These are phyloP conservation scores for Chalcosyrphus nemorum DNA, from an alignment of 2,888 invertebrate genomes.

Conservation along the genomic window DNA sequence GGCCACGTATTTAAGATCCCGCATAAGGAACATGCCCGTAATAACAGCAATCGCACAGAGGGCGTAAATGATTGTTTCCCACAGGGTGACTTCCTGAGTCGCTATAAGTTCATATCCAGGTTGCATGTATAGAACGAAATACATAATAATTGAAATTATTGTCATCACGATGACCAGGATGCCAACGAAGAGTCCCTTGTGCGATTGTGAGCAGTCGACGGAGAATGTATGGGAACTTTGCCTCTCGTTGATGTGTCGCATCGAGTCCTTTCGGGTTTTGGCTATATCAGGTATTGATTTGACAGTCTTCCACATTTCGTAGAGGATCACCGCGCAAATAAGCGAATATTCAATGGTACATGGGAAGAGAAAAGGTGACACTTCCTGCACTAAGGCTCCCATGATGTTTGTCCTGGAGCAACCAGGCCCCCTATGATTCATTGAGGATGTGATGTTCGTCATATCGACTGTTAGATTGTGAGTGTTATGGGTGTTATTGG, in stretches of 20 bases:
- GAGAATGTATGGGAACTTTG: slow-evolving; percentile 86
- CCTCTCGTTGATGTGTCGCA: slow-evolving; percentile 79
- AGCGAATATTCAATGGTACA: slow-evolving; percentile 95
- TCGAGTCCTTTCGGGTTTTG: slow-evolving; percentile 80
- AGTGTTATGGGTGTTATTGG: slow-evolving; percentile 48
- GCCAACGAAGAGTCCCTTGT: slow-evolving; percentile 89
- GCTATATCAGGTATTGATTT: slow-evolving; percentile 84
- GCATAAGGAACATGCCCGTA: slow-evolving; percentile 86
- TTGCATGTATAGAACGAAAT: slow-evolving; percentile 90
- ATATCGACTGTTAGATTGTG: slow-evolving; percentile 75
- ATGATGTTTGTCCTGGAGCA: slow-evolving; percentile 87
- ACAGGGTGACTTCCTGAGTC: slow-evolving; percentile 89
- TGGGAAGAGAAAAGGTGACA: slow-evolving; percentile 92
- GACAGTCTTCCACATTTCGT: slow-evolving; percentile 95
- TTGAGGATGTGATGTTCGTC: slow-evolving; percentile 8
- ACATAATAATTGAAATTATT: slow-evolving; percentile 93
- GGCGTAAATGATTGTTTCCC: slow-evolving; percentile 88
- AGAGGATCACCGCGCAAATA: slow-evolving; percentile 93
- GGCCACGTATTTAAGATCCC: slow-evolving; percentile 86
- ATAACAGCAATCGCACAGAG: slow-evolving; percentile 86
- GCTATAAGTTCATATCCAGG: slow-evolving; percentile 86
- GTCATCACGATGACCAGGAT: slow-evolving; percentile 91
- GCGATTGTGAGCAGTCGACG: slow-evolving; percentile 92
- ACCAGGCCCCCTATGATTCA: slow-evolving; percentile 81
- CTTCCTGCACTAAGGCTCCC: slow-evolving; percentile 87